A percentile compares a stretch with the other conserved stretches of the same genome.
These are phyloP conservation scores for Listronotus bonariensis DNA, from an alignment of 1,140 invertebrate species.

Conservation along the genomic window DNA sequence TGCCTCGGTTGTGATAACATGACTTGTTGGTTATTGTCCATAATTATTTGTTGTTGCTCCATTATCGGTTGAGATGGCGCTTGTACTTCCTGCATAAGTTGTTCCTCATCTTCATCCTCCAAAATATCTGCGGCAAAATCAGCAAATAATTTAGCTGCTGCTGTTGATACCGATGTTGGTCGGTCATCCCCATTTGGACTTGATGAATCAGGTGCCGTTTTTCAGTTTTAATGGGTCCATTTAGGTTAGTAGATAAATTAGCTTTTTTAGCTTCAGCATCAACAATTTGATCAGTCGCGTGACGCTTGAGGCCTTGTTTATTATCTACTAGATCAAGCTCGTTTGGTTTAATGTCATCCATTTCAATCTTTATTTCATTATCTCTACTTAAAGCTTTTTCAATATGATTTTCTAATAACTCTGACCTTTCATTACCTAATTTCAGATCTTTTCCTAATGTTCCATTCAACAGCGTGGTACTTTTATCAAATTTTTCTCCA, in stretches of 20 bases:
- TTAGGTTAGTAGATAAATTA: conserved; percentile 57
- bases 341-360: conserved; percentile 11
- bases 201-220: conserved; percentile 58
- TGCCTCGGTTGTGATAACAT: conserved; percentile 49
- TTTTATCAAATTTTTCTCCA: conserved; percentile 69
- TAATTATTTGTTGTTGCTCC: conserved; percentile 46
- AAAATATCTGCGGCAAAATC: conserved; percentile 71
- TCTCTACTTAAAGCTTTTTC: conserved; percentile 60
- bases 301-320: conserved; percentile 54
- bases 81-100: conserved; percentile 53
- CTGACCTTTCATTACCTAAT: conserved; percentile 65
- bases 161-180: conserved; percentile 65
- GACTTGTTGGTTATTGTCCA: conserved; percentile 50
- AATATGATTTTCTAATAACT: conserved; percentile 66
- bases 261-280: conserved; percentile 59
- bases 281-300: conserved; percentile 52
- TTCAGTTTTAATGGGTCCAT: conserved; percentile 57
- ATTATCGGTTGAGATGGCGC: conserved; percentile 24
- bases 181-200: conserved; percentile 60
- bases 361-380: conserved; percentile 32
- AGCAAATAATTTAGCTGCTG: conserved; percentile 73
- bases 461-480: conserved; percentile 64
- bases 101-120: conserved; percentile 70
- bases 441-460: conserved; percentile 64
- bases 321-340: not conserved